Percentiles rank a stretch among this genome's conserved stretches.
Evolutionary conservation across 2,797 vertebrate genomes (phyloP).

Genomic region (Onychomys arenicola): DNA sequence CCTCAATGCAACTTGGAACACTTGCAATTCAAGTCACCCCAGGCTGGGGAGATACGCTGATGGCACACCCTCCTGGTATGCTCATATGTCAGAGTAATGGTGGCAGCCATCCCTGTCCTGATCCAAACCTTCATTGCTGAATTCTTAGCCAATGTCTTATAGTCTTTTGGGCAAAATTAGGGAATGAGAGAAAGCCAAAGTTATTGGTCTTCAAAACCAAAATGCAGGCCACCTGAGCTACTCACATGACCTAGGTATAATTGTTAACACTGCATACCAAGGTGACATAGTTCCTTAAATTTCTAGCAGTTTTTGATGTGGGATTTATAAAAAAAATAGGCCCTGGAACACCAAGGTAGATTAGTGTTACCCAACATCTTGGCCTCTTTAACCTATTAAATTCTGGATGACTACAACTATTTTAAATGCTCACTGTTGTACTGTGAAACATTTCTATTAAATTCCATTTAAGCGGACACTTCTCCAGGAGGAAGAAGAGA

Average conservation of each 20-base stretch:
- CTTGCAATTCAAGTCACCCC: background rate
- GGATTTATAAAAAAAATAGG: slow-evolving; percentile 1
- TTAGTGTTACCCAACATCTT: background rate
- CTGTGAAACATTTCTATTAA: slow-evolving; percentile 41
- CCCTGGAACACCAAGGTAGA: background rate
- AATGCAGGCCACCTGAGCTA: background rate
- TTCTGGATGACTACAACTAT: background rate
- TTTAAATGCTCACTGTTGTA: background rate
- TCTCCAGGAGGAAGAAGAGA: background rate
- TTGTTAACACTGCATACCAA: background rate
- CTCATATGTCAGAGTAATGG: too few species aligned
- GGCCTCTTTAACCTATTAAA: background rate
- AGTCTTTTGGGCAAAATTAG: background rate
- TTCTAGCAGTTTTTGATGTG: slow-evolving; percentile 8
- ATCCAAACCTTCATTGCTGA: background rate
- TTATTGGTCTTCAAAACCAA: background rate
- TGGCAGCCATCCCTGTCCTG: background rate
- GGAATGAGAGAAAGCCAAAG: background rate
- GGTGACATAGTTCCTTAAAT: background rate
- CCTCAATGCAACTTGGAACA: background rate
- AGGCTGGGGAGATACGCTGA: background rate
- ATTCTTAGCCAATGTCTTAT: background rate
- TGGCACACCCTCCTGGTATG: background rate
- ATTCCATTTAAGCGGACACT: background rate
- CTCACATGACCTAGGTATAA: too few species aligned